Evolutionary conservation across 2,113 vertebrate genomes (phyloP).

Genomic region (Catharus minimus): DNA sequence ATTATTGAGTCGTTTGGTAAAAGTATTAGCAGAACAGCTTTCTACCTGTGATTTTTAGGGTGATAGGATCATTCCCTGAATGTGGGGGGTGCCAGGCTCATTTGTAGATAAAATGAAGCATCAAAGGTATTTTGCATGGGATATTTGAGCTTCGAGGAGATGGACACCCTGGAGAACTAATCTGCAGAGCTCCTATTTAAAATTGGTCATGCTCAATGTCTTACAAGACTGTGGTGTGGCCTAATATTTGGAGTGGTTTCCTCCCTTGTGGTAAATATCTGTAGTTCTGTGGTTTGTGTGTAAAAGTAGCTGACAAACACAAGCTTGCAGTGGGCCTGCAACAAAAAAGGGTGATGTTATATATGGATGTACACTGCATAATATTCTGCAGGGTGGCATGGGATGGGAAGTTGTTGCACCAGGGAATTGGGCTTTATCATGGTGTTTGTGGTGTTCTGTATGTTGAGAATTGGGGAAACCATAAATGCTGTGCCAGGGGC

Average conservation of each 20-base stretch:
- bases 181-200: neutral
- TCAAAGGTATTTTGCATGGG: neutral
- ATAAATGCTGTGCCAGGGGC: neutral
- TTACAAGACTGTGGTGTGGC: neutral
- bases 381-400: neutral
- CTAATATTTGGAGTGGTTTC: neutral
- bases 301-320: neutral
- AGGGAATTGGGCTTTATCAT: neutral
- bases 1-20: neutral
- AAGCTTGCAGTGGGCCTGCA: neutral
- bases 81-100: neutral
- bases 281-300: neutral
- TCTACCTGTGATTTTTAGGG: neutral
- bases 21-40: neutral
- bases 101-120: neutral
- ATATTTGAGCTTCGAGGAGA: neutral
- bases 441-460: conserved; percentile 11
- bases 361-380: neutral
- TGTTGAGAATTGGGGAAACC: neutral
- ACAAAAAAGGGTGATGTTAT: neutral
- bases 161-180: neutral
- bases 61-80: neutral
- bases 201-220: neutral
- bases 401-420: neutral
- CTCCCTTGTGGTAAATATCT: neutral